phyloP scores from a whole-genome alignment of 2,113 vertebrate species.

The Gnathonemus longibarbis region DNA sequence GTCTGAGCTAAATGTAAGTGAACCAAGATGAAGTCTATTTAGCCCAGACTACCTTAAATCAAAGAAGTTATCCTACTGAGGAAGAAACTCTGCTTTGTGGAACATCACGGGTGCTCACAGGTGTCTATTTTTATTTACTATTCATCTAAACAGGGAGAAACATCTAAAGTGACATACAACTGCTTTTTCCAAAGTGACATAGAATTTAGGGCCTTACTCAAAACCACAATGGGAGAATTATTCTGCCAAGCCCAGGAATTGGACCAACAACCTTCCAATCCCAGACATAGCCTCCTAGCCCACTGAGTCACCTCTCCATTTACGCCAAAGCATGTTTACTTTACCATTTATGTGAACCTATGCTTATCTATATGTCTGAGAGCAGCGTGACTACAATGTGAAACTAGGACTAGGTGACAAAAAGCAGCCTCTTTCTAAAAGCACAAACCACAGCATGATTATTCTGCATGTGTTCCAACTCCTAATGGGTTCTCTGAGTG shows the following conservation, averaged over 20 bases:
- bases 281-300: neutral
- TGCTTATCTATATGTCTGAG: neutral
- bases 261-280: neutral
- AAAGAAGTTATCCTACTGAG: neutral
- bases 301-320: neutral
- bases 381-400: neutral
- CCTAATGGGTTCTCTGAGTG: neutral
- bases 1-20: neutral
- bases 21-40: neutral
- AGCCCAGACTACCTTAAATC: neutral
- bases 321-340: neutral
- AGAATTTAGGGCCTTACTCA: neutral
- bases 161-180: neutral
- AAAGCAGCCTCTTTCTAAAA: neutral
- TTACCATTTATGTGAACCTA: neutral
- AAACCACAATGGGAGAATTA: neutral
- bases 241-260: neutral
- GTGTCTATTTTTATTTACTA: neutral
- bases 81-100: neutral
- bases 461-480: neutral
- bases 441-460: neutral
- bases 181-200: neutral
- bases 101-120: neutral
- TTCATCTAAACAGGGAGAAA: neutral
- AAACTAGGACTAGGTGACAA: neutral